Conservation (phyloP, 2,888 invertebrate genomes). For the Temnothorax rugatulus region DNA sequence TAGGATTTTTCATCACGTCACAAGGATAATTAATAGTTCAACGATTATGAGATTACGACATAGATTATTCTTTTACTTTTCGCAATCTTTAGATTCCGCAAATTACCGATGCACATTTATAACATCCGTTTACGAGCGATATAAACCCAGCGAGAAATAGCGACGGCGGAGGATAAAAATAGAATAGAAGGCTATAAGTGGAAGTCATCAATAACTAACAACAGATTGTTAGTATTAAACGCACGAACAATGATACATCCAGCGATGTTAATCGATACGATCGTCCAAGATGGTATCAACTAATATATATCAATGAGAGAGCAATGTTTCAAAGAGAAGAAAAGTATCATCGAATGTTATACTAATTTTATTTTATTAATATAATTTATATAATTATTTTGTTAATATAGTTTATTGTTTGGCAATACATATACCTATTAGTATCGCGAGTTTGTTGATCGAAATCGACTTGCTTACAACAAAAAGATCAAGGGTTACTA, state of each 20-base stretch:
- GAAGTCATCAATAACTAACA: slow-evolving; percentile 34
- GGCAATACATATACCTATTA: too few species aligned
- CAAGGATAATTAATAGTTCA: neutral
- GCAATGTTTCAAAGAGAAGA: neutral
- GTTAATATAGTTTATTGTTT: slow-evolving; percentile 53
- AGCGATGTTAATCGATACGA: slow-evolving; percentile 9
- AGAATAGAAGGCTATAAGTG: slow-evolving; percentile 27
- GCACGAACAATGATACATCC: slow-evolving; percentile 12
- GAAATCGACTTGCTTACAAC: slow-evolving; percentile 70
- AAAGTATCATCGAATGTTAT: neutral
- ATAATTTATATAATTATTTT: slow-evolving; percentile 12
- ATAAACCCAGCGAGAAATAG: slow-evolving; percentile 16
- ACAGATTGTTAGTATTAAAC: slow-evolving; percentile 13
- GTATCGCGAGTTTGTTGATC: neutral
- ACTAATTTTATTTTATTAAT: slow-evolving; percentile 2
- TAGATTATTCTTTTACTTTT: neutral
- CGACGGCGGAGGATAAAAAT: slow-evolving; percentile 23
- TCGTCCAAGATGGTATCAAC: neutral
- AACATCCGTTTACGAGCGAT: slow-evolving; percentile 26
- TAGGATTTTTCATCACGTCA: neutral
- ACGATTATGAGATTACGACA: neutral
- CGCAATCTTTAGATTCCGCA: neutral
- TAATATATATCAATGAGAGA: neutral
- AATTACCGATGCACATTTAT: slow-evolving; percentile 27
- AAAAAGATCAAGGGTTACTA: slow-evolving; percentile 44